Conservation (phyloP, 2,888 invertebrate genomes). For the Apomyelois bistriatella region DNA sequence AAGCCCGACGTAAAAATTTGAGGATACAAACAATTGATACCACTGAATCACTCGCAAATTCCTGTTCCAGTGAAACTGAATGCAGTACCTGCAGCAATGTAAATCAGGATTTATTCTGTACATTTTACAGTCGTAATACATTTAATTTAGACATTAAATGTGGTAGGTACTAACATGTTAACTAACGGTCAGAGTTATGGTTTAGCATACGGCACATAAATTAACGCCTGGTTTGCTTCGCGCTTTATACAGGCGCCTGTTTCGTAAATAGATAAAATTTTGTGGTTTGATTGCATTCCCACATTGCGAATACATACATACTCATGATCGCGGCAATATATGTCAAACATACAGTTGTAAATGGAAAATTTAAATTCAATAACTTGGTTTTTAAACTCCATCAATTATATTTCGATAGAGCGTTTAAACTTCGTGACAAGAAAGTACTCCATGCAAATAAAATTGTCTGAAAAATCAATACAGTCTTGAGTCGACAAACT, state of each 20-base stretch:
- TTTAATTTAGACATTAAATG: slow-evolving; percentile 38
- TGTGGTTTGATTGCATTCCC: background rate
- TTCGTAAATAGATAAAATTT: slow-evolving; percentile 6
- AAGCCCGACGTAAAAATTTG: too few relatives aligned
- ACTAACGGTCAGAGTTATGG: slow-evolving; percentile 24
- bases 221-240: slow-evolving; percentile 8
- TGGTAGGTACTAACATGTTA: slow-evolving; percentile 28
- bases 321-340: background rate
- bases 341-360: too few relatives aligned
- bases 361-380: too few relatives aligned
- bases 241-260: background rate
- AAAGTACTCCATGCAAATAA: too few relatives aligned
- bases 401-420: too few relatives aligned
- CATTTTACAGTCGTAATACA: slow-evolving; percentile 27
- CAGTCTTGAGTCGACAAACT: background rate
- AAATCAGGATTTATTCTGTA: slow-evolving; percentile 14
- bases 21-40: too few relatives aligned
- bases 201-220: slow-evolving; percentile 21
- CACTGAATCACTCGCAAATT: background rate
- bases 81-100: slow-evolving; percentile 7
- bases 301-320: background rate
- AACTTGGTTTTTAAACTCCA: too few relatives aligned
- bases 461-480: background rate
- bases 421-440: too few relatives aligned
- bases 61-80: background rate